Conservation (phyloP, 1,140 invertebrate species). For the Ylistrum balloti region DNA sequence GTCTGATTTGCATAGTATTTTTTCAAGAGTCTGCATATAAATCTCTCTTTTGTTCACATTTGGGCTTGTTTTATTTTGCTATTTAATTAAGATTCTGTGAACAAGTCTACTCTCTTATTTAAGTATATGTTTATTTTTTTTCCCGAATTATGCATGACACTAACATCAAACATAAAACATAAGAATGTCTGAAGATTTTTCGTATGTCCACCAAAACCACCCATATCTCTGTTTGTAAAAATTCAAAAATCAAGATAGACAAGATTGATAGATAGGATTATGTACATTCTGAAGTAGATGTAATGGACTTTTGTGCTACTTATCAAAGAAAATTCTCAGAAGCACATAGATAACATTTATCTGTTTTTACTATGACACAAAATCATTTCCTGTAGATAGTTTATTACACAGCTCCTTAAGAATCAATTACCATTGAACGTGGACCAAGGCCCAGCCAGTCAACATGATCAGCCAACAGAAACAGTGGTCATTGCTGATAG, state of each 20-base stretch:
- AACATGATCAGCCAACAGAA: neutral
- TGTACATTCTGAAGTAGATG: neutral
- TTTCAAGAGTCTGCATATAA: no score
- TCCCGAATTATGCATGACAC: no score
- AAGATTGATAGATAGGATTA: neutral
- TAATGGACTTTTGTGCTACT: neutral
- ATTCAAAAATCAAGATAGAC: neutral
- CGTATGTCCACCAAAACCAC: neutral
- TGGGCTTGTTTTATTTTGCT: no score
- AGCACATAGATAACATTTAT: neutral
- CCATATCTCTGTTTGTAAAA: neutral
- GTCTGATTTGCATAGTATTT: no score
- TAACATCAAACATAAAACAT: no score
- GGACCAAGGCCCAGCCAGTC: neutral
- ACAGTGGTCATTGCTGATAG: neutral
- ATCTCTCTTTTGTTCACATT: no score
- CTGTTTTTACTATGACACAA: conserved; percentile 24
- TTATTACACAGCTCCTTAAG: conserved; percentile 34
- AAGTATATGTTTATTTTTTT: no score
- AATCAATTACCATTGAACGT: conserved; percentile 26
- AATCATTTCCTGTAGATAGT: conserved; percentile 10
- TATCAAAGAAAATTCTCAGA: neutral
- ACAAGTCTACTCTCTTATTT: no score
- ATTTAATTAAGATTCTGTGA: no score
- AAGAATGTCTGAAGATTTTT: no score